Conservation (phyloP, 1,140 invertebrate species). For the Zaprionus inermis region DNA sequence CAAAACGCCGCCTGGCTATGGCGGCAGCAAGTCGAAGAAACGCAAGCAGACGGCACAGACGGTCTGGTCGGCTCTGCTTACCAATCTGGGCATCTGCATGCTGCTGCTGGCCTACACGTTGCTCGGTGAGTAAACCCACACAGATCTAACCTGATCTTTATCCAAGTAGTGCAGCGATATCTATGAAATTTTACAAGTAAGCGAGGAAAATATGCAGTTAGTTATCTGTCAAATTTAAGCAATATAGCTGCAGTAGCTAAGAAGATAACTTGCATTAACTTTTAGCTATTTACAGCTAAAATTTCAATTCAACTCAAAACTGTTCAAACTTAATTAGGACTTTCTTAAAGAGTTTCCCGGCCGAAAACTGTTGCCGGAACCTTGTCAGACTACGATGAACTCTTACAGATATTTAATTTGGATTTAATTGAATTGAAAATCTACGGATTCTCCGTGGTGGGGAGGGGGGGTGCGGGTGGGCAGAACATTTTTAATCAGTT, state of each 20-base stretch:
- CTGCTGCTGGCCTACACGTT: constrained; percentile 95
- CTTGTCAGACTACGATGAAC: neutral
- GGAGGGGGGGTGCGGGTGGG: too few species aligned
- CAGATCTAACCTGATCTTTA: neutral
- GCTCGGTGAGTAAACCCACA: constrained; percentile 84
- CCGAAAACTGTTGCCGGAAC: neutral
- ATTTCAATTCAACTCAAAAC: neutral
- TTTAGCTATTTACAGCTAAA: too few species aligned
- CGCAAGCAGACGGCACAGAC: constrained; percentile 71
- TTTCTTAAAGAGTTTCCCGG: neutral
- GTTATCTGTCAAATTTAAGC: neutral
- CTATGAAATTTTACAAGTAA: neutral
- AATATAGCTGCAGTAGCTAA: neutral
- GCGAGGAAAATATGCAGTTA: neutral
- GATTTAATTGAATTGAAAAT: constrained; percentile 15
- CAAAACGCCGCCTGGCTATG: constrained; percentile 64
- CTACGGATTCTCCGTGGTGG: neutral
- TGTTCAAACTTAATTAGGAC: neutral
- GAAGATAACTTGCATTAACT: too few species aligned
- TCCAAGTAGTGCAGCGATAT: neutral
- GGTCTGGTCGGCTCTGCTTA: constrained; percentile 88
- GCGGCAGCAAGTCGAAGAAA: constrained; percentile 76
- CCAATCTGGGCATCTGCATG: constrained; percentile 94
- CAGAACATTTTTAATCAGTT: constrained; percentile 16
- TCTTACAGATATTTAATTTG: constrained; percentile 10